Percentiles rank a stretch among this genome's conserved stretches.
Evolutionary conservation across 2,888 invertebrate species (phyloP).

Genomic region (Glyphotaelius pellucidus): DNA sequence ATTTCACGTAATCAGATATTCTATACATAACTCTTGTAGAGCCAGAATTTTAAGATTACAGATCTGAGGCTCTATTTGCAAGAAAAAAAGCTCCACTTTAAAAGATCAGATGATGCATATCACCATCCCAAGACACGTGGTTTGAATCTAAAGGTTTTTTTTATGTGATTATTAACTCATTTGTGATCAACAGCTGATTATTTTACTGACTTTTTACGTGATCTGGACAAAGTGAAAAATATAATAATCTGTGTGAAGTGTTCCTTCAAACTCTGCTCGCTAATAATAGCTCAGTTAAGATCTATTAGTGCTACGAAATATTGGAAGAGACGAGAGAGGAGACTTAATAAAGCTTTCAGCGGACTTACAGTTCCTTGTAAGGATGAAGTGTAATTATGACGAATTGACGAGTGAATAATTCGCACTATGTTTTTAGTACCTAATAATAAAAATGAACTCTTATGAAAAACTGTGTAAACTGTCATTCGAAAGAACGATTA

Average conservation of each 20-base stretch:
- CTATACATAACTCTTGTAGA: neutral
- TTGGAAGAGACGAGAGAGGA: too few species aligned
- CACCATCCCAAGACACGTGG: neutral
- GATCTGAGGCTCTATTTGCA: neutral
- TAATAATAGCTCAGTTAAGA: neutral
- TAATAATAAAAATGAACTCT: neutral
- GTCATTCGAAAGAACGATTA: neutral
- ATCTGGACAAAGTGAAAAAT: neutral
- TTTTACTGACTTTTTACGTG: neutral
- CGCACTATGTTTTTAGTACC: neutral
- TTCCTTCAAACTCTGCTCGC: neutral
- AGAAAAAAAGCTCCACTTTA: neutral
- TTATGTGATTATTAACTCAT: neutral
- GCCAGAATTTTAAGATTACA: neutral
- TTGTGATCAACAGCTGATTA: neutral
- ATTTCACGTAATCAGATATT: neutral
- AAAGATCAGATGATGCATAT: neutral
- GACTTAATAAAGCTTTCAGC: neutral
- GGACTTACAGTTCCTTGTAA: neutral
- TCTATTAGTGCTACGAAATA: neutral
- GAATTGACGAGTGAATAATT: neutral
- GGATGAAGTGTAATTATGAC: neutral
- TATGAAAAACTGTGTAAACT: neutral
- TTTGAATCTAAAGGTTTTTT: neutral
- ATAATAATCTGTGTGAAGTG: neutral